phyloP scores from a whole-genome alignment of 1,140 invertebrate species.

The Aradophagus sp. region DNA sequence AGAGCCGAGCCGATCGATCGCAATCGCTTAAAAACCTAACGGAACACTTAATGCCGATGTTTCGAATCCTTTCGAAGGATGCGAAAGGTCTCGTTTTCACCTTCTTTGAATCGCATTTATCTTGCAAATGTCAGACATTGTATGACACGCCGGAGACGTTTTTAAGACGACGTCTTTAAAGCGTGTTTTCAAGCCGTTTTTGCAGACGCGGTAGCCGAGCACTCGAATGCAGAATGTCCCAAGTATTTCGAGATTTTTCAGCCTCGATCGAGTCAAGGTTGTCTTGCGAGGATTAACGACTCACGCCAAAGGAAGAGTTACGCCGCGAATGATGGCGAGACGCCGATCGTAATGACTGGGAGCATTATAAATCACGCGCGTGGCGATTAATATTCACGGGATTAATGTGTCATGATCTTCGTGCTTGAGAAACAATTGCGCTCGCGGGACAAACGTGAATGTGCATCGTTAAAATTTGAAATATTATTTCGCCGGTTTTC shows the following conservation, averaged over 20 bases:
- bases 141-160: conserved; percentile 20
- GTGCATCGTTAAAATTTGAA: conserved; percentile 13
- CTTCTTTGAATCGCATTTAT: conserved; percentile 12
- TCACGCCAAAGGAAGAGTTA: conserved; percentile 40
- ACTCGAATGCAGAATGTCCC: conserved; percentile 11
- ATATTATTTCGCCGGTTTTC: conserved; percentile 6
- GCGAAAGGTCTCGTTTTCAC: conserved; percentile 1
- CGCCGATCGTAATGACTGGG: conserved; percentile 54
- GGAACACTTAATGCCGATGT: too few relatives aligned
- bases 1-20: conserved; percentile 2
- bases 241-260: conserved; percentile 55
- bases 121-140: conserved; percentile 18
- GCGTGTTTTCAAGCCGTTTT: conserved; percentile 16
- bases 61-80: conserved; percentile 7
- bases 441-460: conserved; percentile 11
- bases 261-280: conserved; percentile 50
- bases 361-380: conserved; percentile 58
- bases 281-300: conserved; percentile 55
- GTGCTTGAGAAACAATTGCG: conserved; percentile 53
- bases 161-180: conserved; percentile 25
- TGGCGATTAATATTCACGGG: conserved; percentile 61
- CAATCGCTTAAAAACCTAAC: too few relatives aligned
- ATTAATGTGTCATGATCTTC: conserved; percentile 57
- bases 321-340: conserved; percentile 28
- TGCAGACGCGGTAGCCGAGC: conserved; percentile 31